Evolutionary conservation across 2,113 vertebrate species (phyloP), one percentile per base, ranked within the genome.

Genomic region (Tychaedon coryphoeus): DNA sequence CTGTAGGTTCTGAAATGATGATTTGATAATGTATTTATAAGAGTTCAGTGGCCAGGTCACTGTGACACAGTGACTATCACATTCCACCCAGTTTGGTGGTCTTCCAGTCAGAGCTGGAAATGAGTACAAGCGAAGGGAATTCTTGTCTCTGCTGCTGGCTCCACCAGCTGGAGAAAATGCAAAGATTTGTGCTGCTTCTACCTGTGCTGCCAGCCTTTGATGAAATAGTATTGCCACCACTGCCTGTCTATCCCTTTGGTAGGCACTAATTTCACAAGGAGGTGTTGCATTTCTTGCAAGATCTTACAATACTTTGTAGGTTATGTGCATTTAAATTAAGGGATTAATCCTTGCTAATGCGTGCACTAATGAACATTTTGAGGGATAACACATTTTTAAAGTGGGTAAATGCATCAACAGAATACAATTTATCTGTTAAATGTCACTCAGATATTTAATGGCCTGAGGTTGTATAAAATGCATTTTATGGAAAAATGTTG

Each of bases 11-110:
- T 76, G 40, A 34, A 75, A 60, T 14, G 34, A 25, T 43, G 8
- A 10, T 64, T 61, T 48, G 36, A 10, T 70, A 48, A 43, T 4
- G 2, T n/a, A 12, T n/a, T 71, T 73, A 5, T 65, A 48, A n/a
- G 42, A 25, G 48, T 61, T 84, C 12, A 16, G 12, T 28, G 36
- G 26, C 19, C 11, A 10, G 69, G 54, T 22, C 16, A 42, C 31
- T 40, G n/a, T 34, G 43, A 20, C 1, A 2, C 3, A 22, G 36
- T 12, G 78, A 15, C 8, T 28, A 1, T 40, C 4, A 2, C 3
- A 3, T 54, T 90, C 45, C 28, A 57, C 28, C 31, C 9, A 33
- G 22, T 45, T 57, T 77, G 31, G 7, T 43, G 31, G 40, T 56
- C 15, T 2, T 60, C 8, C 13, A 19, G n/a, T 24, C 28, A 23